These are phyloP conservation scores for Cataglyphis cursor DNA, from an alignment of 2,888 invertebrate species.

Conservation along the genomic window DNA sequence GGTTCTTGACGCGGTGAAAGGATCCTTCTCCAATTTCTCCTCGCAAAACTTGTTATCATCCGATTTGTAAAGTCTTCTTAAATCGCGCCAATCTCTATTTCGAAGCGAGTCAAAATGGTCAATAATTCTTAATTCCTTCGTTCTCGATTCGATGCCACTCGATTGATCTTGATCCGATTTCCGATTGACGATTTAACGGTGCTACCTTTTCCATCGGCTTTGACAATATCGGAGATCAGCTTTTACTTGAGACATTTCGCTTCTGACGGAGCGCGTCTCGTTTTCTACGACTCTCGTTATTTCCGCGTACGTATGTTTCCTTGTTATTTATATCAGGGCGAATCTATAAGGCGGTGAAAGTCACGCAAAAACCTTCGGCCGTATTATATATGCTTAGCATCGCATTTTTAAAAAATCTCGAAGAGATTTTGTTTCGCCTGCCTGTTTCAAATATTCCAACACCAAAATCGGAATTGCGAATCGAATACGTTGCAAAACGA, in stretches of 20 bases:
- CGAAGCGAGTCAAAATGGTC: not conserved
- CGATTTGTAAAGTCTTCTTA: constrained; percentile 3
- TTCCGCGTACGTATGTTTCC: constrained; percentile 3
- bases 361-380: not conserved
- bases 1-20: not conserved
- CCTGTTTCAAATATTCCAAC: not conserved
- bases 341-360: not conserved
- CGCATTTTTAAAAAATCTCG: not conserved
- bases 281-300: constrained; percentile 11
- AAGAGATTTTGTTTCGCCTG: not conserved
- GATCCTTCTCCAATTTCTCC: not conserved
- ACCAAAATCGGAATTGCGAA: not conserved
- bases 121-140: not conserved
- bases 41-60: not conserved
- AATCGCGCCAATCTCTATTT: not conserved
- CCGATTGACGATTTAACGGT: constrained; percentile 44
- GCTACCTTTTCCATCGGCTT: constrained; percentile 70
- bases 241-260: constrained; percentile 46
- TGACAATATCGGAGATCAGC: constrained; percentile 49
- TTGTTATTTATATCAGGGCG: not conserved
- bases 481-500: constrained; percentile 16
- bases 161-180: constrained; percentile 22
- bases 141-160: not conserved
- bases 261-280: constrained; percentile 12
- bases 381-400: constrained; percentile 17